Percentiles rank a stretch among this genome's conserved stretches.
These are phyloP conservation scores for Pyrrhura leucotis DNA, from an alignment of 2,797 vertebrate species.

Conservation along the genomic window DNA sequence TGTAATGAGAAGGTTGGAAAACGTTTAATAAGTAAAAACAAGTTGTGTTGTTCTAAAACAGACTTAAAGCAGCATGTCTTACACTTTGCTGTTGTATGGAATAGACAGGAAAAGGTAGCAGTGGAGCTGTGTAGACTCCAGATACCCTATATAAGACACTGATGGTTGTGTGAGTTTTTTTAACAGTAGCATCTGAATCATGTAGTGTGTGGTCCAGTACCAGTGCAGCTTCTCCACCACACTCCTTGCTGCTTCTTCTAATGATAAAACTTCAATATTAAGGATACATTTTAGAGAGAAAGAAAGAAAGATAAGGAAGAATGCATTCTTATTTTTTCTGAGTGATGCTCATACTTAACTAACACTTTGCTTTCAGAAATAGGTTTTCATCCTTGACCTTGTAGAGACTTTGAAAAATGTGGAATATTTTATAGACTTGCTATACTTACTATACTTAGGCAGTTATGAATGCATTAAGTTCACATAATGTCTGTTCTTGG, in stretches of 20 bases:
- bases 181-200: neutral
- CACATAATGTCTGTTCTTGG: neutral
- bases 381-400: neutral
- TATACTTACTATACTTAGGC: neutral
- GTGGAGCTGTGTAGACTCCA: neutral
- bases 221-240: neutral
- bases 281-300: neutral
- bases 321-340: neutral
- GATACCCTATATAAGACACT: neutral
- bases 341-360: neutral
- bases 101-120: neutral
- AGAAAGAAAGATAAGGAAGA: neutral
- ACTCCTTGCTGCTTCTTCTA: neutral
- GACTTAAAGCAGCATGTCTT: neutral
- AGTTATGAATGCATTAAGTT: neutral
- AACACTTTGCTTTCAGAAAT: neutral
- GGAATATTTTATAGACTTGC: neutral
- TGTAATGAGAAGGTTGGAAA: neutral
- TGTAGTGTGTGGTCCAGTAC: accelerated
- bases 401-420: neutral
- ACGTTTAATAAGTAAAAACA: neutral
- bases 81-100: neutral
- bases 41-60: neutral
- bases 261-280: neutral
- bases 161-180: neutral